phyloP scores from a whole-genome alignment of 2,888 invertebrate species.

The Papilio elwesi region DNA sequence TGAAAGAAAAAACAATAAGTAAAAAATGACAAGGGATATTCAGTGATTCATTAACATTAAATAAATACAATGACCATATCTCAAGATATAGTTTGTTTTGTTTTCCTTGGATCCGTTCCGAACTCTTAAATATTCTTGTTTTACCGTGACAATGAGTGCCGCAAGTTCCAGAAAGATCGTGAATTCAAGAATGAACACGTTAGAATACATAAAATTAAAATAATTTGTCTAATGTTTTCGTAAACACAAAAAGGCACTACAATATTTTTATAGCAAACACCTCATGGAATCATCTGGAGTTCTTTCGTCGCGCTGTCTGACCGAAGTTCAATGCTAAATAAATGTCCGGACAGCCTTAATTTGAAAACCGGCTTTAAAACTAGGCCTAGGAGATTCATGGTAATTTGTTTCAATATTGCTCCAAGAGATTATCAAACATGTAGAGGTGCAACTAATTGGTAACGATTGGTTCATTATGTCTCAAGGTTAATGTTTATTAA shows the following conservation, averaged over 20 bases:
- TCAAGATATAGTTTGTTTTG: no score
- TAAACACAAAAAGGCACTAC: not conserved
- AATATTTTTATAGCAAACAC: not conserved
- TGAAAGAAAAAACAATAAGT: no score
- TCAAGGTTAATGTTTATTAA: no score
- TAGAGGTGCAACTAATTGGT: no score
- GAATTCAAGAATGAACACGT: not conserved
- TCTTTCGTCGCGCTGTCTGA: not conserved
- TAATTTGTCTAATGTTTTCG: not conserved
- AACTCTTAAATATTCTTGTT: not conserved
- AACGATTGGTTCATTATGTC: no score
- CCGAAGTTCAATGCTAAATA: constrained; percentile 14
- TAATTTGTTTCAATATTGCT: not conserved
- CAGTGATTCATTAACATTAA: no score
- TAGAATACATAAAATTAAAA: not conserved
- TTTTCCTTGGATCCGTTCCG: no score
- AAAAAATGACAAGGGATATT: no score
- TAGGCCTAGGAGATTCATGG: constrained; percentile 1
- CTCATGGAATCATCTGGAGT: not conserved
- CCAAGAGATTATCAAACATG: not conserved
- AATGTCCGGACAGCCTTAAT: not conserved
- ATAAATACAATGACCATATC: no score
- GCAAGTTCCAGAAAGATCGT: constrained; percentile 1
- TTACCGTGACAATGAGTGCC: not conserved
- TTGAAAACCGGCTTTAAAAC: constrained; percentile 15